Conservation (phyloP, 1,140 invertebrate genomes). For the Daktulosphaira vitifoliae region DNA sequence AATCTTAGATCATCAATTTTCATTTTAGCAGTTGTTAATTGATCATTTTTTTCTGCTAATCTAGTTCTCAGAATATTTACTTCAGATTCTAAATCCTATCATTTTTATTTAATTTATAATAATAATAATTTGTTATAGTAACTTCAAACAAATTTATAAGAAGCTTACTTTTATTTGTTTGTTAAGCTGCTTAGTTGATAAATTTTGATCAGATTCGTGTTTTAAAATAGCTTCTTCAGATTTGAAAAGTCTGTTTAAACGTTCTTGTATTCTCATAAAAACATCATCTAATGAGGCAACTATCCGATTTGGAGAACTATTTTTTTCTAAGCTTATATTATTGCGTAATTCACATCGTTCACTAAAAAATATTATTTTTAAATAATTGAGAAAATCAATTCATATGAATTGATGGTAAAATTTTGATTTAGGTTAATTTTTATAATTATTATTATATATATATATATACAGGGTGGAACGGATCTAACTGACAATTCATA, state of each 20-base stretch:
- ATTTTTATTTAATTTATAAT: neutral
- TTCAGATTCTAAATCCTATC: slow-evolving; percentile 15
- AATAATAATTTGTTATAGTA: neutral
- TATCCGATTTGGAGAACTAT: slow-evolving; percentile 24
- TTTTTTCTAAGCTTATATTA: slow-evolving; percentile 19
- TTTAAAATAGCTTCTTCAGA: slow-evolving; percentile 30
- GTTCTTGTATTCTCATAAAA: slow-evolving; percentile 22
- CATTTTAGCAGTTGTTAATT: slow-evolving; percentile 21
- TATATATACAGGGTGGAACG: no score
- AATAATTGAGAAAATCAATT: no score
- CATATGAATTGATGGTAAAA: no score
- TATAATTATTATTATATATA: no score
- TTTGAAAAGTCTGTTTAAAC: slow-evolving; percentile 28
- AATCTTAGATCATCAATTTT: slow-evolving; percentile 22
- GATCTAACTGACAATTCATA: no score
- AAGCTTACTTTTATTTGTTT: slow-evolving; percentile 17
- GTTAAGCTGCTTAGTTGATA: neutral
- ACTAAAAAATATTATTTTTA: no score
- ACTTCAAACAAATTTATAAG: neutral
- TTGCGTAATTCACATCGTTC: slow-evolving; percentile 19
- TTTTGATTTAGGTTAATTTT: no score
- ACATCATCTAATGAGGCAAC: slow-evolving; percentile 27
- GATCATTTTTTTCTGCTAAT: slow-evolving; percentile 20
- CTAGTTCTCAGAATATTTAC: slow-evolving; percentile 5
- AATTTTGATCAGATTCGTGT: slow-evolving; percentile 19